Conservation (phyloP, 2,888 invertebrate genomes). For the Sesamia inferens region DNA sequence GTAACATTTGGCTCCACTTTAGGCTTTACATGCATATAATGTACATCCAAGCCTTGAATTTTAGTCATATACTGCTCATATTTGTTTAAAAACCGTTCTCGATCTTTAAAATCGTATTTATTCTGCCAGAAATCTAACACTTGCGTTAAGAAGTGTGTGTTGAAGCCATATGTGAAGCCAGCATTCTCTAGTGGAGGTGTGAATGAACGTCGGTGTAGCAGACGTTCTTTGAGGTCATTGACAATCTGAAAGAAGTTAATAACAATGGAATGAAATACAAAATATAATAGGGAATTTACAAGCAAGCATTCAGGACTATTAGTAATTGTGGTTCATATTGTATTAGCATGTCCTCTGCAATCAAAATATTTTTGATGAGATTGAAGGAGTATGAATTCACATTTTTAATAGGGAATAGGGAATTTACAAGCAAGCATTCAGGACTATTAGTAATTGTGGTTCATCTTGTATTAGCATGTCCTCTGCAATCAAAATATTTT, state of each 20-base stretch:
- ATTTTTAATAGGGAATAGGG: background rate
- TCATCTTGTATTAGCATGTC: no score
- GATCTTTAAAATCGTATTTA: slow-evolving; percentile 91
- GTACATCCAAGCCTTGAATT: slow-evolving; percentile 93
- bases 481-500: background rate
- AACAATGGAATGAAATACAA: background rate
- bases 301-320: background rate
- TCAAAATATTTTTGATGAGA: no score
- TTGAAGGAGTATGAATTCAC: background rate
- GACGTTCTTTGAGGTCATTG: slow-evolving; percentile 88
- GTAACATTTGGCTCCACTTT: slow-evolving; percentile 70
- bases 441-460: background rate
- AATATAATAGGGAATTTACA: background rate
- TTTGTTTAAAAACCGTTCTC: slow-evolving; percentile 93
- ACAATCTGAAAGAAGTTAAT: slow-evolving; percentile 81
- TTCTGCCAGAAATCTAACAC: slow-evolving; percentile 95
- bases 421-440: background rate
- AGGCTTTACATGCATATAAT: slow-evolving; percentile 93
- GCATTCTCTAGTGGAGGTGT: slow-evolving; percentile 91
- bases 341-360: background rate
- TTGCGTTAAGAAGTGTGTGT: slow-evolving; percentile 91
- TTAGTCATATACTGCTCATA: slow-evolving; percentile 94
- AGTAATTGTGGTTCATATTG: no score
- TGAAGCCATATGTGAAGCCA: slow-evolving; percentile 95
- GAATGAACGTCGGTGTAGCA: slow-evolving; percentile 85